Percentiles rank a stretch among this genome's conserved stretches.
Evolutionary conservation across 2,888 invertebrate genomes (phyloP).

Genomic region (Meta bourneti): DNA sequence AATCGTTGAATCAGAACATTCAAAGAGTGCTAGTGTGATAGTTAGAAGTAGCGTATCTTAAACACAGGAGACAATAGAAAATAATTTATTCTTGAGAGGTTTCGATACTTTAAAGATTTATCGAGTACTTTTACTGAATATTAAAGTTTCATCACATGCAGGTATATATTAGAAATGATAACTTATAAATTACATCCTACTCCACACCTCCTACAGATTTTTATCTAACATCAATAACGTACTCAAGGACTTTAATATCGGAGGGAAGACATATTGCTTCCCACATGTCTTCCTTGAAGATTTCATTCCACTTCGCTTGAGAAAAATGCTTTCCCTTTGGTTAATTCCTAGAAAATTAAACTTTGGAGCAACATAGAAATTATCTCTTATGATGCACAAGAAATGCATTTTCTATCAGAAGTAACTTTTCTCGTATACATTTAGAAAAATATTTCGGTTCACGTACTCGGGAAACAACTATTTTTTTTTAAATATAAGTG

Average conservation of each 20-base stretch:
- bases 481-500: too few species aligned
- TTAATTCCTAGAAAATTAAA: neutral
- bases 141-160: neutral
- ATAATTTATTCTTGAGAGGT: too few species aligned
- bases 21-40: too few species aligned
- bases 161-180: slow-evolving; percentile 15
- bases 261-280: neutral
- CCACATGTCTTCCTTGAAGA: neutral
- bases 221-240: slow-evolving; percentile 15
- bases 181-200: slow-evolving; percentile 15
- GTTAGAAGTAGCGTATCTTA: too few species aligned
- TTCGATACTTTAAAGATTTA: too few species aligned
- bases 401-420: too few species aligned
- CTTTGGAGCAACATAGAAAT: neutral
- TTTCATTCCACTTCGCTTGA: neutral
- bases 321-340: neutral
- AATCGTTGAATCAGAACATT: too few species aligned
- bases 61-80: too few species aligned
- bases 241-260: slow-evolving; percentile 16
- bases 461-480: too few species aligned
- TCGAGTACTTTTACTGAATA: neutral
- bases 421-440: too few species aligned
- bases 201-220: slow-evolving; percentile 12
- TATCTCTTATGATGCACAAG: neutral
- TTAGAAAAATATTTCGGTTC: too few species aligned